Evolutionary conservation across 1,140 invertebrate genomes (phyloP).

Genomic region (Trachelipus rathkii): DNA sequence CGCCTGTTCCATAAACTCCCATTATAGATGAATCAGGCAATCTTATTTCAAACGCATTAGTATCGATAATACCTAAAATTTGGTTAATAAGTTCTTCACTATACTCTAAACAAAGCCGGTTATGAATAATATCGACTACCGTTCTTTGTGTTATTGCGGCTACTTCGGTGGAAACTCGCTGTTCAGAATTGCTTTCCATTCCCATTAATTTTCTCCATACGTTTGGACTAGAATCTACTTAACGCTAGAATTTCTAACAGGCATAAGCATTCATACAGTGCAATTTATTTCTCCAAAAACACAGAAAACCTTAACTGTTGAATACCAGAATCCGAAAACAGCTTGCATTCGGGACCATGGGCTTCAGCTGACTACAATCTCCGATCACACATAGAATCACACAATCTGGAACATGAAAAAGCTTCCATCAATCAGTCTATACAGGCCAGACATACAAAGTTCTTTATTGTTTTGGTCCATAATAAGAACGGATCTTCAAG

Average conservation of each 20-base stretch:
- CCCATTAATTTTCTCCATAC: slow-evolving; percentile 36
- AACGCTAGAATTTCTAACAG: slow-evolving; percentile 46
- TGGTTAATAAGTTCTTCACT: slow-evolving; percentile 57
- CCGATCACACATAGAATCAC: slow-evolving; percentile 68
- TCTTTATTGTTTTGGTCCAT: slow-evolving; percentile 48
- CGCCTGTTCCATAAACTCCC: slow-evolving; percentile 66
- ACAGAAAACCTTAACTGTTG: slow-evolving; percentile 36
- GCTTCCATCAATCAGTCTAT: slow-evolving; percentile 52
- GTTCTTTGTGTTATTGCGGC: slow-evolving; percentile 44
- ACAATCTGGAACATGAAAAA: slow-evolving; percentile 55
- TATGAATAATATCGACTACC: slow-evolving; percentile 41
- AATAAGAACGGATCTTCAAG: slow-evolving; percentile 67
- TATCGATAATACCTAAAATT: slow-evolving; percentile 65
- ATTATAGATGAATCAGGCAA: slow-evolving; percentile 54
- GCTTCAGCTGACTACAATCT: slow-evolving; percentile 54
- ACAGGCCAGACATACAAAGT: slow-evolving; percentile 55
- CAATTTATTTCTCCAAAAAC: slow-evolving; percentile 41
- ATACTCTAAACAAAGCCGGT: slow-evolving; percentile 36
- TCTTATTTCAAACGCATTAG: slow-evolving; percentile 77
- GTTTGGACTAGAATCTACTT: slow-evolving; percentile 36
- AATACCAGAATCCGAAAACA: slow-evolving; percentile 34
- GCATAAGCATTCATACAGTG: slow-evolving; percentile 44
- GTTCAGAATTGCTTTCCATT: slow-evolving; percentile 42
- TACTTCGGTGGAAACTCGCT: slow-evolving; percentile 41
- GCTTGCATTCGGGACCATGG: slow-evolving; percentile 43